These are phyloP conservation scores for Drosophila anomelani DNA, from an alignment of 2,888 invertebrate genomes.

Conservation along the genomic window DNA sequence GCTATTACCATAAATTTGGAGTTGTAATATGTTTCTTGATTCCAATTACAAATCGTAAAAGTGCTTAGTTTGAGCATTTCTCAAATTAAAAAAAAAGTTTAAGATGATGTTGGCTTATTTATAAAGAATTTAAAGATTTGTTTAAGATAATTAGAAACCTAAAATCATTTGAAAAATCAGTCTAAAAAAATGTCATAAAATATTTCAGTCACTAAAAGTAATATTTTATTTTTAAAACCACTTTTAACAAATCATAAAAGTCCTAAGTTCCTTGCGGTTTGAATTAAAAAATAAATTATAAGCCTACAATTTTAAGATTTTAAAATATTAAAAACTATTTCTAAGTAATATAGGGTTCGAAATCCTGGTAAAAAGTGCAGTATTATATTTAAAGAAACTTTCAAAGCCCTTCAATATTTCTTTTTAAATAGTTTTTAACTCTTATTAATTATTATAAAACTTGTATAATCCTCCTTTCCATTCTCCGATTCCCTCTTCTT, in stretches of 20 bases:
- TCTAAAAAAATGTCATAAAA: neutral
- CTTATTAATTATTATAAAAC: neutral
- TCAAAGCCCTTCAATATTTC: too few relatives aligned
- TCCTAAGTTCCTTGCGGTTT: too few relatives aligned
- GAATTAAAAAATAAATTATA: neutral
- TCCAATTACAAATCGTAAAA: neutral
- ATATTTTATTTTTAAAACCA: too few relatives aligned
- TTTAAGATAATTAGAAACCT: too few relatives aligned
- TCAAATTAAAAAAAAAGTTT: too few relatives aligned
- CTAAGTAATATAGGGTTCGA: accelerated
- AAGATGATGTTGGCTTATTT: too few relatives aligned
- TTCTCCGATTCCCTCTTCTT: neutral
- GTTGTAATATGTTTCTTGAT: neutral
- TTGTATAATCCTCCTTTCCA: conserved; percentile 3
- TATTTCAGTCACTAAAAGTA: too few relatives aligned
- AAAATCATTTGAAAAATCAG: neutral
- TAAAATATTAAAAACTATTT: neutral
- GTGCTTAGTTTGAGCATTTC: too few relatives aligned
- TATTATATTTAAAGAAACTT: too few relatives aligned
- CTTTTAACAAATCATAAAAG: neutral
- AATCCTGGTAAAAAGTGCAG: neutral
- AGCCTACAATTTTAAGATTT: neutral
- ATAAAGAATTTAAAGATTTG: too few relatives aligned
- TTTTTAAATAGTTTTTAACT: neutral
- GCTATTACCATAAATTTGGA: neutral